Conservation (phyloP, 1,140 invertebrate genomes). For the Bombus superbus region DNA sequence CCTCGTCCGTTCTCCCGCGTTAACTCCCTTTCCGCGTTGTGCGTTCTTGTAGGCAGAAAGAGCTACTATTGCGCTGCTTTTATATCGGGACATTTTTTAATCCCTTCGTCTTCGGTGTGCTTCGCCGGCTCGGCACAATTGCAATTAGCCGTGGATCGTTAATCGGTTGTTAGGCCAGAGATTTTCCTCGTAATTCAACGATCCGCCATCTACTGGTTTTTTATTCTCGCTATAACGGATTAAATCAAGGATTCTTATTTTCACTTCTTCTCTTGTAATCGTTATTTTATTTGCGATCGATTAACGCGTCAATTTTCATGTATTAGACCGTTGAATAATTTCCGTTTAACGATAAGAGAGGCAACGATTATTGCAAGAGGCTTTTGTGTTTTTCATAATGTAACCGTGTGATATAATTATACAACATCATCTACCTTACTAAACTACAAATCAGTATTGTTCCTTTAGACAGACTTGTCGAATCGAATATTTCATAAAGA, state of each 20-base stretch:
- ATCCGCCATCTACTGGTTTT: constrained; percentile 44
- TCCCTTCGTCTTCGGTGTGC: constrained; percentile 65
- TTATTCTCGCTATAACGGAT: constrained; percentile 39
- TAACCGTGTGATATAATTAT: neutral
- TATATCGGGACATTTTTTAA: constrained; percentile 74
- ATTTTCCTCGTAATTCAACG: constrained; percentile 63
- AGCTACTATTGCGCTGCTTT: constrained; percentile 56
- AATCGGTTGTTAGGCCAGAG: constrained; percentile 67
- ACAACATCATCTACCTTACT: neutral
- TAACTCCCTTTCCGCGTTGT: constrained; percentile 54
- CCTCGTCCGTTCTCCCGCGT: constrained; percentile 70
- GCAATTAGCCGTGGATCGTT: constrained; percentile 73
- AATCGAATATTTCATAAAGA: neutral
- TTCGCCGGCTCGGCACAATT: constrained; percentile 62
- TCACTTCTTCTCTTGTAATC: neutral
- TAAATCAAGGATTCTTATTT: constrained; percentile 32
- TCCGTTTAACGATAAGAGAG: no score
- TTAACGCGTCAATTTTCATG: constrained; percentile 1
- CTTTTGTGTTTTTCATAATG: no score
- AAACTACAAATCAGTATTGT: neutral
- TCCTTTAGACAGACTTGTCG: neutral
- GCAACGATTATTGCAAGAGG: no score
- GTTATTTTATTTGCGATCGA: constrained; percentile 5
- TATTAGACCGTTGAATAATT: neutral
- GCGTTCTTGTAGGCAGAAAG: constrained; percentile 59